Conservation (phyloP, 2,888 invertebrate genomes). For the Tinea trinotella region DNA sequence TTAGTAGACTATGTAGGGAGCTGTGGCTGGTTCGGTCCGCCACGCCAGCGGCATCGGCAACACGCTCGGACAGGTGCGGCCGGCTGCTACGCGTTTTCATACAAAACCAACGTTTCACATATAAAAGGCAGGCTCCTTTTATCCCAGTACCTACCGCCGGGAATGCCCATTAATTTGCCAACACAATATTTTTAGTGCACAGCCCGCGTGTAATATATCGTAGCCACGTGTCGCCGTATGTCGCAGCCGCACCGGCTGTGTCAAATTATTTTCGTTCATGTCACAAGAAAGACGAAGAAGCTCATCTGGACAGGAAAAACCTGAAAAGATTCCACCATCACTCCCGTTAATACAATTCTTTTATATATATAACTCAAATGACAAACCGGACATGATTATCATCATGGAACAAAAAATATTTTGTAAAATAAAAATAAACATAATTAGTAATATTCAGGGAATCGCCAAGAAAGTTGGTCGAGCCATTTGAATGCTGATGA, state of each 20-base stretch:
- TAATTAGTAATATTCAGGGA: constrained; percentile 34
- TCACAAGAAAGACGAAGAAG: constrained; percentile 61
- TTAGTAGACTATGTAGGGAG: no score
- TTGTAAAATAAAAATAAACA: background rate
- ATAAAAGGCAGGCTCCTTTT: constrained; percentile 72
- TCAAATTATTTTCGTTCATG: constrained; percentile 72
- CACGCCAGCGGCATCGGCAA: constrained; percentile 31
- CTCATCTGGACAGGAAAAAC: constrained; percentile 55
- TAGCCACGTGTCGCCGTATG: constrained; percentile 71
- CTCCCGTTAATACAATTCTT: background rate
- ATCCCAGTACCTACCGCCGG: constrained; percentile 68
- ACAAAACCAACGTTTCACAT: constrained; percentile 70
- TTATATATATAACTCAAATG: background rate
- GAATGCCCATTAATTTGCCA: constrained; percentile 74
- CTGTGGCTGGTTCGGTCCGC: constrained; percentile 7
- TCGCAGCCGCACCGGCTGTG: constrained; percentile 66
- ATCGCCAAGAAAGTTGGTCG: constrained; percentile 27
- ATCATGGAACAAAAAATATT: background rate
- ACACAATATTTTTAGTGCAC: constrained; percentile 73
- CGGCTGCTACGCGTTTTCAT: constrained; percentile 69
- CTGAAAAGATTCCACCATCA: background rate
- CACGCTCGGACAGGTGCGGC: constrained; percentile 62
- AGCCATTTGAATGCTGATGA: constrained; percentile 26
- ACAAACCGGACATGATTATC: background rate
- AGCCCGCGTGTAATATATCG: constrained; percentile 72